Conservation (phyloP, 2,888 invertebrate genomes). For the Octonoba sinensis region DNA sequence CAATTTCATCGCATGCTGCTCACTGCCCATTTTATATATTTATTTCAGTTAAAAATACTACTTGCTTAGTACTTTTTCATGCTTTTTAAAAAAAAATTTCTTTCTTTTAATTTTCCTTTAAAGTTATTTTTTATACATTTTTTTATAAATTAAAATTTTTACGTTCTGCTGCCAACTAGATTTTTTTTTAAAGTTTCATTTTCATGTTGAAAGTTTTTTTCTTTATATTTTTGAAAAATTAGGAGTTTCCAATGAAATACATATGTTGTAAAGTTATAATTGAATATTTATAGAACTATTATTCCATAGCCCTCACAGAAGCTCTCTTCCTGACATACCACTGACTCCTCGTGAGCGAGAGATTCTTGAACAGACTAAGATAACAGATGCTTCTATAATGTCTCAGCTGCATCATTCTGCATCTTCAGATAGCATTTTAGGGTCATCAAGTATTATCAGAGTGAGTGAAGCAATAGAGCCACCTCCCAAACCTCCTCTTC, state of each 20-base stretch:
- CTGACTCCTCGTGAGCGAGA: constrained; percentile 71
- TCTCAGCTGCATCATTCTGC: constrained; percentile 67
- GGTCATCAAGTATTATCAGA: constrained; percentile 61
- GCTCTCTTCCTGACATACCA: constrained; percentile 71
- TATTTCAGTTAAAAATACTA: too few species aligned
- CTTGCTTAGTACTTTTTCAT: too few species aligned
- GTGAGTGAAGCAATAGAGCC: constrained; percentile 72
- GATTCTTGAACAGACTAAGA: constrained; percentile 70
- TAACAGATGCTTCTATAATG: constrained; percentile 46
- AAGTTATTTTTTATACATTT: too few species aligned
- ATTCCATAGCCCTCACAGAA: constrained; percentile 58
- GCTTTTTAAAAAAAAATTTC: too few species aligned
- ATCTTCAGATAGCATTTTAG: constrained; percentile 69
- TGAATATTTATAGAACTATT: neutral
- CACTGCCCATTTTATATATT: too few species aligned
- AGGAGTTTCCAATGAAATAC: too few species aligned
- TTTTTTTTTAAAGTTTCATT: too few species aligned
- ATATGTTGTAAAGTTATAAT: neutral
- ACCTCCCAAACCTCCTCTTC: constrained; percentile 90
- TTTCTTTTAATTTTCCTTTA: too few species aligned
- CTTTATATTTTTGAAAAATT: neutral
- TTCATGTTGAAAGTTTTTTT: neutral
- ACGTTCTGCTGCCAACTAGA: too few species aligned
- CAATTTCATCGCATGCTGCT: too few species aligned
- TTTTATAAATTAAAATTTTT: too few species aligned